Base-by-base conservation (phyloP, 2,888 invertebrate genomes). In the Eristalinus aeneus region DNA sequence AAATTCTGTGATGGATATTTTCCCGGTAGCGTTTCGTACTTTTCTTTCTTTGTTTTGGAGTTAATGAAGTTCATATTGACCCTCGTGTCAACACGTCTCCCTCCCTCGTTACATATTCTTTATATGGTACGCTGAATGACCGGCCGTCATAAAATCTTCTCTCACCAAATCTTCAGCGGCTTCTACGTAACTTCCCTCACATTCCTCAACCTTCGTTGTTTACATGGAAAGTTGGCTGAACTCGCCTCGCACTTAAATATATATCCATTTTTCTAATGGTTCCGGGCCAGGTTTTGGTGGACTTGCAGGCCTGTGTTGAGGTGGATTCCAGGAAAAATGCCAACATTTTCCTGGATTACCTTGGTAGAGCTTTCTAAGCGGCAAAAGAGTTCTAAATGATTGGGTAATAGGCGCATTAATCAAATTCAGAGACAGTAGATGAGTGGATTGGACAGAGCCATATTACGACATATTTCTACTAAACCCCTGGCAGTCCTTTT, bases 121-220 rank as follows among this genome's bases (percentile, higher is more conserved):
- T n/a, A n/a, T n/a, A n/a, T n/a, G n/a, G n/a, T n/a, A n/a, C n/a
- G n/a, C n/a, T n/a, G n/a, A n/a, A n/a, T n/a, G n/a, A n/a, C n/a
- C n/a, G n/a, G n/a, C n/a, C n/a, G n/a, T n/a, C 79, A 78, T 86
- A 82, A 86, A 88, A 86, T 88, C 79, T 16, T 46, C 83, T 4
- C 36, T 20, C 23, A 23, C 64, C n/a, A 5, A 39, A 12, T 39
- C 39, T 39, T 39, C 39, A 12, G 39, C n/a, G n/a, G 2, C 39
- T 12, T 39, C 39, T n/a, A n/a, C 12, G 2, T 39, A 39, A 2
- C n/a, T 39, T 34, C 34, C 34, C 1, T 34, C 34, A 6, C 34
- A 34, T 34, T 34, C 34, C 8, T 34, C 6, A 56, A 1, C 27
- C 60, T 60, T n/a, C 34, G 63, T 10, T 63, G 34, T 16, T 32